These are phyloP conservation scores for Aricia artaxerxes DNA, from an alignment of 2,888 invertebrate species.

Conservation along the genomic window DNA sequence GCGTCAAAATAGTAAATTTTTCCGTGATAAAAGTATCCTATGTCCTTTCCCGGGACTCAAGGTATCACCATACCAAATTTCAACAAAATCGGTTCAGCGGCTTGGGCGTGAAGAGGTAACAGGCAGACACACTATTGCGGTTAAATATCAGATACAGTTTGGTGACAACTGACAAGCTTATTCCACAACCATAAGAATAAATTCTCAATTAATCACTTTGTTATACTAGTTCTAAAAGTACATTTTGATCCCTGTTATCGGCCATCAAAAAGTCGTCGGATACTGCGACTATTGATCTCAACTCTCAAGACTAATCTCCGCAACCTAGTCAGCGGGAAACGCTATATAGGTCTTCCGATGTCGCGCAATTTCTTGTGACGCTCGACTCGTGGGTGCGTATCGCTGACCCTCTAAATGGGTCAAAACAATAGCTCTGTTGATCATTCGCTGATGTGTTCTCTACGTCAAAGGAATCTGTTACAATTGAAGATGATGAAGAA, in stretches of 20 bases:
- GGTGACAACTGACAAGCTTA: not conserved
- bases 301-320: not conserved
- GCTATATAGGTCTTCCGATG: not conserved
- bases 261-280: not conserved
- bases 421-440: not conserved
- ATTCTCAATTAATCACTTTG: not conserved
- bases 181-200: not conserved
- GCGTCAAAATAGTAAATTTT: too few species aligned
- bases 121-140: too few species aligned
- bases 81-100: too few species aligned
- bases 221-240: not conserved
- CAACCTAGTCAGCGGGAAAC: not conserved
- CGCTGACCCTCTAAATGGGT: slow-evolving; percentile 4
- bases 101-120: too few species aligned
- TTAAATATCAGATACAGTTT: not conserved
- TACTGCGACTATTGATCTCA: not conserved
- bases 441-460: not conserved
- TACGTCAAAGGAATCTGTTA: not conserved
- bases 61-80: too few species aligned
- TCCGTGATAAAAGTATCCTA: too few species aligned
- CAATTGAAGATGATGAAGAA: not conserved
- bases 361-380: slow-evolving; percentile 4
- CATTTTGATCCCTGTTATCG: not conserved
- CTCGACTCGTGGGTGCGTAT: slow-evolving; percentile 6
- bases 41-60: too few species aligned